Base-by-base conservation (phyloP, 2,113 vertebrate genomes). In the Brienomyrus brachyistius region DNA sequence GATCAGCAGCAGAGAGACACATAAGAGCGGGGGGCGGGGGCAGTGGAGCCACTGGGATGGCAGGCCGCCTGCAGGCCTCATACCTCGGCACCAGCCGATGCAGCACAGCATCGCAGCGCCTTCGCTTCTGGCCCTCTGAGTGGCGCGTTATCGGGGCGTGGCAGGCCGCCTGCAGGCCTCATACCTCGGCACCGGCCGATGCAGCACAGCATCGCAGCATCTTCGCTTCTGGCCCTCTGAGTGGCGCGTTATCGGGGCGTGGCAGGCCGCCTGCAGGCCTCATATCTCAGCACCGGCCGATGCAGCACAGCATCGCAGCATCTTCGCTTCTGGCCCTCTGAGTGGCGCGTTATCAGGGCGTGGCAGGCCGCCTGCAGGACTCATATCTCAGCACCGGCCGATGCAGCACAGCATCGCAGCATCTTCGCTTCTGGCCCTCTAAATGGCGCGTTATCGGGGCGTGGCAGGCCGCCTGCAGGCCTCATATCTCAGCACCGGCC, bases 1-100 rank as follows among this genome's bases (percentile, higher is more conserved):
- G 77, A 84, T 89, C 89, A 89, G 89, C 89, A 89, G 51, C 45
- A 40, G 74, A 89, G 35, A 31, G 62, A 66, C 62, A 66, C 62
- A 66, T 8, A 11, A n/a, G 62, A 27, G 51, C 0, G 15, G 51
- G 51, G 70, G 27, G 70, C 0, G 2, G 5, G 35, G 27, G 15
- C 15, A 77, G 70, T 19, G 27, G 62, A 77, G 70, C 15, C 31
- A 40, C 11, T 40, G 35, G 0, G 21, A 40, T n/a, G 19, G 56
- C 19, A 59, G 56, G 56, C 56, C 56, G 15, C 15, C 15, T 1
- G 56, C 23, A n/a, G 23, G 59, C n/a, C 21, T n/a, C 23, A 1
- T 62, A 62, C 23, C 59, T 62, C 23, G n/a, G 23, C 23, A 66
- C 5, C 23, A 0, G 19, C 23, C 56, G 21, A 59, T 23, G n/a